These are phyloP conservation scores for Motacilla alba DNA, from an alignment of 2,113 vertebrate genomes.

Conservation along the genomic window DNA sequence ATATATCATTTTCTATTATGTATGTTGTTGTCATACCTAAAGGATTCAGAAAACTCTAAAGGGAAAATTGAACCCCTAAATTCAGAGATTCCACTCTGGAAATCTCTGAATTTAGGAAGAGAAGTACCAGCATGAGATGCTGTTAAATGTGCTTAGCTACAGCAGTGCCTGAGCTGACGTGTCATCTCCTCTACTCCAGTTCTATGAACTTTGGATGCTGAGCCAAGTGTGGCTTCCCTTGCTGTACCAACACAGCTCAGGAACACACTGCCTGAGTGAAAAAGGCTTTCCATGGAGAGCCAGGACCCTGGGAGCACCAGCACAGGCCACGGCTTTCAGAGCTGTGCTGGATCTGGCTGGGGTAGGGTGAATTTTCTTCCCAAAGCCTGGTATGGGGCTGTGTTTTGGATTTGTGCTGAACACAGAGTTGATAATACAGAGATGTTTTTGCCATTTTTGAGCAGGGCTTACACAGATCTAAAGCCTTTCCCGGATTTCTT, in stretches of 20 bases:
- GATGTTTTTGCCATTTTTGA: neutral
- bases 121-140: neutral
- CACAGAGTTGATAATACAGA: neutral
- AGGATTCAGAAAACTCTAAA: neutral
- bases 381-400: neutral
- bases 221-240: neutral
- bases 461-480: neutral
- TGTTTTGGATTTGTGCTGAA: neutral
- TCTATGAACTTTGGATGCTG: accelerated
- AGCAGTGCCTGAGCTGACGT: neutral
- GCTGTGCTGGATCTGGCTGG: neutral
- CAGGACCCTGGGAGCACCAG: neutral
- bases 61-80: neutral
- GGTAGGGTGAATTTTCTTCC: neutral
- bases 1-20: neutral
- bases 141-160: neutral
- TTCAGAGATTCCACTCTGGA: neutral
- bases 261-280: neutral
- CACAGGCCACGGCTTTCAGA: neutral
- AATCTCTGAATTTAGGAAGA: neutral
- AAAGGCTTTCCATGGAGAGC: neutral
- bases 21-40: neutral
- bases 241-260: neutral
- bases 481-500: neutral
- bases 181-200: neutral